Evolutionary conservation across 2,113 vertebrate genomes (phyloP), one percentile per base, ranked within the genome.

Genomic region (Zosterops japonicus): DNA sequence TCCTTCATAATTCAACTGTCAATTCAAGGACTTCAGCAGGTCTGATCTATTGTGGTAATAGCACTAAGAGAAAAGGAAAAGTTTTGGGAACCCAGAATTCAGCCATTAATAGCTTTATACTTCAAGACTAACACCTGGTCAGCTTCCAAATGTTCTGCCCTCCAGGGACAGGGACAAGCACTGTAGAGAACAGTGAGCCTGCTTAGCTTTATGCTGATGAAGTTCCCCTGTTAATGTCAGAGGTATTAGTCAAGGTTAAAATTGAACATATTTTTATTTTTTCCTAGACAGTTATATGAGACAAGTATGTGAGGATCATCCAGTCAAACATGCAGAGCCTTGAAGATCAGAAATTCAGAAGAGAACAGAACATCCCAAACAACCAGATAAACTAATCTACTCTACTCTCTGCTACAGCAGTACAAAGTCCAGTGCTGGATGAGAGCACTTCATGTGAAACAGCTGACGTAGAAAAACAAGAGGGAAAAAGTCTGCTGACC

Each of bases 371-470:
- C 39, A 79, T 71, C 14, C 56, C 52, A 46, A 96, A 70, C 16
- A 39, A 81, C 31, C 19, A 78, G 90, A 95, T 64, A 94, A 91
- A 81, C 56, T 93, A 68, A 92, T 89, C 89, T 90, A 10, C 53
- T 92, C 67, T 22, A 60, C 39, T 25, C 42, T 49, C 36, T 76
- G 56, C 72, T 67, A n/a, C 39, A 89, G 36, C 83, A 90, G 65
- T 2, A 68, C 17, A 42, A 91, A 90, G 72, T 52, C 42, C 83
- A 90, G 3, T 14, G 52, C 17, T 44, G 88, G 25, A 47, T 76
- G 36, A 83, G 4, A 92, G 64, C 31, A 25, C 91, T 89, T 90
- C 31, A 93, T 89, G 76, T 78, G 80, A 94, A 92, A 91, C 16
- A 74, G 55, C 68, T 83, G 72, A 90, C 8, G 2, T 0, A 33